Percentiles rank a stretch among this genome's conserved stretches.
Evolutionary conservation across 2,113 vertebrate species (phyloP).

Genomic region (Henicopernis longicauda): DNA sequence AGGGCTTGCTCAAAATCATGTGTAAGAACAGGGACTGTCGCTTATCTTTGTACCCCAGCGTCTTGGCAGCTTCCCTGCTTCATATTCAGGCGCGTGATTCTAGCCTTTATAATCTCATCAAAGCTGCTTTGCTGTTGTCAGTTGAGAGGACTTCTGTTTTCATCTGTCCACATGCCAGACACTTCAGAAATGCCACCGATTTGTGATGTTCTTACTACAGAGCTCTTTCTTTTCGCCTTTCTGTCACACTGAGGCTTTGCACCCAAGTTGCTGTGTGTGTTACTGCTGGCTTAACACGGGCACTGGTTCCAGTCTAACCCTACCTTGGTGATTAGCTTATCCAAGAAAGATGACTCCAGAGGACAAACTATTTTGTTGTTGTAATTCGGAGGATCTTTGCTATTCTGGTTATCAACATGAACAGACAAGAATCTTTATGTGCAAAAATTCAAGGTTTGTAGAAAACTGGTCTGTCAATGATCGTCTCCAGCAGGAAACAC

Average conservation of each 20-base stretch:
- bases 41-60: neutral
- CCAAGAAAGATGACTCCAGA: neutral
- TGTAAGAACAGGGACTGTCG: neutral
- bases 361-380: neutral
- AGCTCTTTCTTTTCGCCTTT: neutral
- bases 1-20: neutral
- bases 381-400: neutral
- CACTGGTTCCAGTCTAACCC: neutral
- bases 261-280: neutral
- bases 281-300: rapidly evolving
- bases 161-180: neutral
- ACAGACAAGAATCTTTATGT: neutral
- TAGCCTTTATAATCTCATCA: neutral
- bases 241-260: neutral
- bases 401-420: neutral
- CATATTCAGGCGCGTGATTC: neutral
- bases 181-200: neutral
- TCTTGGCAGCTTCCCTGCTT: neutral
- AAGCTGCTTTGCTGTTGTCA: neutral
- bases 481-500: too few relatives aligned
- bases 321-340: neutral
- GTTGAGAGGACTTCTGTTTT: neutral
- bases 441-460: neutral
- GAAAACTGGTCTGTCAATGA: neutral
- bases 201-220: neutral